Evolutionary conservation across 92 coral and sea anemone species (phyloP).

Genomic region (Metridium senile): DNA sequence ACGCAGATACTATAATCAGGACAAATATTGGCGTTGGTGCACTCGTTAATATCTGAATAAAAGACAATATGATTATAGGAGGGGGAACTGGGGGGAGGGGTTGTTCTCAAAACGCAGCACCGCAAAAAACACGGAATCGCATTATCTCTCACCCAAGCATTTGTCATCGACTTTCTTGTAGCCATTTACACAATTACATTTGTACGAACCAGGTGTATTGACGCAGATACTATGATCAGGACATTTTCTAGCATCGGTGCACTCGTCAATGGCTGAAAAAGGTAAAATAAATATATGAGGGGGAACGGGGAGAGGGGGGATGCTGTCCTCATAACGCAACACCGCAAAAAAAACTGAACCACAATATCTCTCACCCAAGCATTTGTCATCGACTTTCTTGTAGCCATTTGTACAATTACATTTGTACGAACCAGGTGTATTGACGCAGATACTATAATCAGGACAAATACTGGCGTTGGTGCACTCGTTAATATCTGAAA

Average conservation of each 20-base stretch:
- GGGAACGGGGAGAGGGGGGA: too few species aligned
- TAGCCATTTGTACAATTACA: neutral
- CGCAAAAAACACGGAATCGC: too few species aligned
- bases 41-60: neutral
- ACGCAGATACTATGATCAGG: neutral
- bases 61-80: too few species aligned
- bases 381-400: neutral
- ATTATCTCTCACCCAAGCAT: too few species aligned
- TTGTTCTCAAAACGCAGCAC: too few species aligned
- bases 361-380: too few species aligned
- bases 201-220: conserved; percentile 2
- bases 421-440: neutral
- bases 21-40: neutral
- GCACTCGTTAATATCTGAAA: neutral
- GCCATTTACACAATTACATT: conserved; percentile 1
- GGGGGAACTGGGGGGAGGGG: too few species aligned
- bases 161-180: neutral
- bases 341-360: too few species aligned
- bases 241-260: conserved; percentile 1
- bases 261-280: conserved; percentile 18
- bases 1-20: neutral
- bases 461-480: neutral
- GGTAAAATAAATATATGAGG: too few species aligned
- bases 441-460: neutral
- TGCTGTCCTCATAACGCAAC: too few species aligned